phyloP scores from a whole-genome alignment of 2,797 vertebrate genomes.

The Sardinella longiceps region DNA sequence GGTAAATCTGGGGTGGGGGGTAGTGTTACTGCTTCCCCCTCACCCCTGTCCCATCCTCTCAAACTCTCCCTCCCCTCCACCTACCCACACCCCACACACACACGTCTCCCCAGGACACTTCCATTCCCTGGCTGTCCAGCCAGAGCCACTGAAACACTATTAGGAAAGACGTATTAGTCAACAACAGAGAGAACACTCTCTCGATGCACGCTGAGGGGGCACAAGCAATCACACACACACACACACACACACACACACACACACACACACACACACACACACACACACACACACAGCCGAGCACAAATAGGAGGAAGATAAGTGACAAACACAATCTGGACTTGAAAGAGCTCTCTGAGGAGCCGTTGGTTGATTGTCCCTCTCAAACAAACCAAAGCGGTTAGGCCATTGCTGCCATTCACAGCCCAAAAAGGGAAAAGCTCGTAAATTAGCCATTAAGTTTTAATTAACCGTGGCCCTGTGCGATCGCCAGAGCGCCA shows the following conservation, averaged over 20 bases:
- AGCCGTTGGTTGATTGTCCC: not conserved
- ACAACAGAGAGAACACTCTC: not conserved
- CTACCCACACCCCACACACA: not conserved
- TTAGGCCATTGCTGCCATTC: not conserved
- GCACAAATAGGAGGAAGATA: not conserved
- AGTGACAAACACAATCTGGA: conserved; percentile 8
- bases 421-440: conserved; percentile 30
- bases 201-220: no score
- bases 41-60: no score
- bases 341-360: not conserved
- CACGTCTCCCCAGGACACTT: not conserved
- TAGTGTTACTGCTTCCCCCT: no score
- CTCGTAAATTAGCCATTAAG: conserved; percentile 39
- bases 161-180: not conserved
- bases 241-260: no score
- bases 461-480: conserved; percentile 43
- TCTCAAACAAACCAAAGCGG: not conserved
- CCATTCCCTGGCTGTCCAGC: not conserved
- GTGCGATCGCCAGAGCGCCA: conserved; percentile 44
- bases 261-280: not conserved
- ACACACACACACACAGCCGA: not conserved
- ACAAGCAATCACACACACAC: no score
- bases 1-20: no score
- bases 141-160: not conserved
- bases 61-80: not conserved